Evolutionary conservation across 1,140 invertebrate genomes (phyloP).

Genomic region (Laupala kohalensis): DNA sequence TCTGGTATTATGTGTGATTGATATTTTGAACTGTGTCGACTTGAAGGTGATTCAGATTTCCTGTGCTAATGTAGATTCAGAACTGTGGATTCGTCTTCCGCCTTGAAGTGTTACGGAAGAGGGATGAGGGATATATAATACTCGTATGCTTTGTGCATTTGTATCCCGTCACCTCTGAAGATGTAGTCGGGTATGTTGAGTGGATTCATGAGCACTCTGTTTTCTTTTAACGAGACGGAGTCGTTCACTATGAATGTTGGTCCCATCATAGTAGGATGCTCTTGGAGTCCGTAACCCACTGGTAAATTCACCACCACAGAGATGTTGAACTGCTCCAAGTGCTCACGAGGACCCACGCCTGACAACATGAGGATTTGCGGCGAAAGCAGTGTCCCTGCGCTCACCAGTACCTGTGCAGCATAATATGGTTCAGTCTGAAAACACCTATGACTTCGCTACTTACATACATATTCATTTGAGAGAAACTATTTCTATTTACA

Average conservation of each 20-base stretch:
- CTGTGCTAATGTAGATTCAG: too few species aligned
- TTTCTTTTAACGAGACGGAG: background rate
- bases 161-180: background rate
- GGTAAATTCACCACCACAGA: slow-evolving; percentile 57
- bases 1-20: too few species aligned
- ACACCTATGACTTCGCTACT: too few species aligned
- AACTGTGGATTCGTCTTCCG: too few species aligned
- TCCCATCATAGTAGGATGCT: slow-evolving; percentile 23
- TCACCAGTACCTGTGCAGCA: too few species aligned
- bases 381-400: slow-evolving; percentile 46
- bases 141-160: slow-evolving; percentile 13
- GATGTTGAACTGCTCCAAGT: slow-evolving; percentile 61
- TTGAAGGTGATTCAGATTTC: too few species aligned
- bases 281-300: slow-evolving; percentile 22
- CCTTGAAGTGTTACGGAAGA: too few species aligned
- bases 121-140: too few species aligned
- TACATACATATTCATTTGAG: too few species aligned
- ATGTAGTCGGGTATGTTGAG: background rate
- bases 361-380: slow-evolving; percentile 61
- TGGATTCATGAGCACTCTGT: background rate
- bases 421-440: too few species aligned
- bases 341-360: slow-evolving; percentile 71
- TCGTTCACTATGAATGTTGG: slow-evolving; percentile 22
- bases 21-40: too few species aligned
- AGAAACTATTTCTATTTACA: too few species aligned